A percentile compares a stretch with the other conserved stretches of the same genome.
Conservation (phyloP, 1,140 invertebrate species). For the Maconellicoccus hirsutus region DNA sequence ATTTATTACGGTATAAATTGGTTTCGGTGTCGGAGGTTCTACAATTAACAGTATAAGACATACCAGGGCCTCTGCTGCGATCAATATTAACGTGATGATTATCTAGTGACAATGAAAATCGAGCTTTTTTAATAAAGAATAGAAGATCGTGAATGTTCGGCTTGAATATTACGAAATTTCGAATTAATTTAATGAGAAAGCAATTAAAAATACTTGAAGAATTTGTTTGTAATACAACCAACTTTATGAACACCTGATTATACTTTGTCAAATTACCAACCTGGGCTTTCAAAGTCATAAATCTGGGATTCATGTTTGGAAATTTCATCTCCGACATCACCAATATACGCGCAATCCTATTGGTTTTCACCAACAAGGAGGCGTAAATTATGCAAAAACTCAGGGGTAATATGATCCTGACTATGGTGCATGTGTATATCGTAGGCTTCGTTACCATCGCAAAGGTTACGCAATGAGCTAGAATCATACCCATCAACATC, state of each 20-base stretch:
- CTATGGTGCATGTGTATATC: conserved; percentile 50
- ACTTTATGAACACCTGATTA: too few relatives aligned
- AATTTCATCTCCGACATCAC: conserved; percentile 75
- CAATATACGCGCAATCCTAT: conserved; percentile 82
- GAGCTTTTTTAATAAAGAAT: too few relatives aligned
- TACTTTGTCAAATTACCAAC: neutral
- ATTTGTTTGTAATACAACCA: too few relatives aligned
- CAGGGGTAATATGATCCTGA: conserved; percentile 54
- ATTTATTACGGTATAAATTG: neutral
- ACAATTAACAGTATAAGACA: neutral
- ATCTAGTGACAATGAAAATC: neutral
- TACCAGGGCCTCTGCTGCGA: neutral
- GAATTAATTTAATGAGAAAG: too few relatives aligned
- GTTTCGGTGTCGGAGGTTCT: neutral
- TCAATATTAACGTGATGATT: neutral
- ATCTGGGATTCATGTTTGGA: conserved; percentile 83
- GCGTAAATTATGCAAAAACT: conserved; percentile 87
- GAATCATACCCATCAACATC: conserved; percentile 47
- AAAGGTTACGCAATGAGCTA: conserved; percentile 47
- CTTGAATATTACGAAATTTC: too few relatives aligned
- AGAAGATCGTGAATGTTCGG: too few relatives aligned
- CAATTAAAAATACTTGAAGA: too few relatives aligned
- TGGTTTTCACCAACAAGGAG: conserved; percentile 81
- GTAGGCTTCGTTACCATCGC: conserved; percentile 59
- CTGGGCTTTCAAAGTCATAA: conserved; percentile 53